A percentile compares a stretch with the other conserved stretches of the same genome.
Conservation (phyloP, 2,113 vertebrate genomes). For the Rhizomys pruinosus region DNA sequence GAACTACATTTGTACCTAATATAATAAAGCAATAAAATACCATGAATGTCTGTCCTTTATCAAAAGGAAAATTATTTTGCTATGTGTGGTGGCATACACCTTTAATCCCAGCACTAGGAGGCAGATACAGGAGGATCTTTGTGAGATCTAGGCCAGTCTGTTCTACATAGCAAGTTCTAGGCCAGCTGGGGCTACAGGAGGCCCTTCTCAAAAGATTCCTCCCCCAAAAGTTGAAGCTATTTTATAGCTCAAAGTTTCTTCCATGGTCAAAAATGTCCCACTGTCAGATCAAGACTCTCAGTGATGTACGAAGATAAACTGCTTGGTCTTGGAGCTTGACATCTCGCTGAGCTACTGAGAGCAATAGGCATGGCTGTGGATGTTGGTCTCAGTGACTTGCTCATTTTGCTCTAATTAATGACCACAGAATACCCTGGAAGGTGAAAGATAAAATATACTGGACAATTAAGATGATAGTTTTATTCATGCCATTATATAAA, state of each 20-base stretch:
- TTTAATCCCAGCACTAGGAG: too few relatives aligned
- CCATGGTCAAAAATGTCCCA: neutral
- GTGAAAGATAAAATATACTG: neutral
- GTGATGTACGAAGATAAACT: neutral
- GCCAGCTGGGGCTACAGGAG: too few relatives aligned
- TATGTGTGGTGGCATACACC: too few relatives aligned
- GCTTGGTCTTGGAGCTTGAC: neutral
- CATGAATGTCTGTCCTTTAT: neutral
- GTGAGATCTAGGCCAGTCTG: too few relatives aligned
- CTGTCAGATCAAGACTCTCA: neutral
- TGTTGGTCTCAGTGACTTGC: neutral
- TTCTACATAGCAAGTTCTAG: too few relatives aligned
- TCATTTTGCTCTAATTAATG: constrained; percentile 4
- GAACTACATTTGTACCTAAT: neutral
- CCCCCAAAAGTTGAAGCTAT: too few relatives aligned
- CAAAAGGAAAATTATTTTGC: neutral
- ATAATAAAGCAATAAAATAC: neutral
- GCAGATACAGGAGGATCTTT: too few relatives aligned
- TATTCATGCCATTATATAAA: neutral
- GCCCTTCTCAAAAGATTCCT: too few relatives aligned
- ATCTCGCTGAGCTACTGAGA: neutral
- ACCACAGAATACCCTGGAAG: neutral
- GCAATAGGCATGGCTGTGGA: neutral
- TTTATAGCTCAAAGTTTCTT: neutral
- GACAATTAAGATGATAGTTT: neutral